Percentiles rank a stretch among this genome's conserved stretches.
phyloP scores from a whole-genome alignment of 2,113 vertebrate species.

The Uria aalge region DNA sequence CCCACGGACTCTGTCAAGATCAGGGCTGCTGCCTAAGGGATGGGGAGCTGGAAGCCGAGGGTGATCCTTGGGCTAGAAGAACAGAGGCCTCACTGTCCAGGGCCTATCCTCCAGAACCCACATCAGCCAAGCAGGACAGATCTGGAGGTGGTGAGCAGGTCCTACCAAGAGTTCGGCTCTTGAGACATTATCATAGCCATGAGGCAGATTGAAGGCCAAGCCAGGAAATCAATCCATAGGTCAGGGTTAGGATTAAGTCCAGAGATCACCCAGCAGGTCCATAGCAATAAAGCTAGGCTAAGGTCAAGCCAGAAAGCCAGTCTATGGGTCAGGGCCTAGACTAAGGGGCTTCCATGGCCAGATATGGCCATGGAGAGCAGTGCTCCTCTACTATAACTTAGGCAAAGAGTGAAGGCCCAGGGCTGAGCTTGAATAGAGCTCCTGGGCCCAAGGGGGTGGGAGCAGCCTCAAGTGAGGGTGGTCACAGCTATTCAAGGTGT shows the following conservation, averaged over 20 bases:
- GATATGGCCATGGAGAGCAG: accelerated
- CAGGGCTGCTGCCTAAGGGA: neutral
- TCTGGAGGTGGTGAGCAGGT: neutral
- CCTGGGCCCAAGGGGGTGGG: neutral
- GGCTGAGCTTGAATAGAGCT: neutral
- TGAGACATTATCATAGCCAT: no score
- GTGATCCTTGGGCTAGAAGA: neutral
- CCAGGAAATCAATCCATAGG: neutral
- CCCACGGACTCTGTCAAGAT: neutral
- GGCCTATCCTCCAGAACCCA: neutral
- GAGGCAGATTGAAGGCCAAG: neutral
- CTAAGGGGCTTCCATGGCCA: neutral
- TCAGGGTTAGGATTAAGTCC: neutral
- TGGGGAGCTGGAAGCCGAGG: neutral
- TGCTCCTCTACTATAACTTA: neutral
- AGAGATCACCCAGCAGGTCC: neutral
- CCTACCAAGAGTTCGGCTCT: neutral
- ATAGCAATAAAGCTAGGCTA: neutral
- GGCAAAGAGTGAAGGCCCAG: neutral
- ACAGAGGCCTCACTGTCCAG: neutral
- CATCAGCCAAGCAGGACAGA: neutral
- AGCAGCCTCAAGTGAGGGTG: neutral
- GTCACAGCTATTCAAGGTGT: neutral
- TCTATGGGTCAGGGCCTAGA: neutral
- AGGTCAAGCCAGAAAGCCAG: neutral